A percentile compares a stretch with the other conserved stretches of the same genome.
These are phyloP conservation scores for Lithophane ornitopus DNA, from an alignment of 2,888 invertebrate species.

Conservation along the genomic window DNA sequence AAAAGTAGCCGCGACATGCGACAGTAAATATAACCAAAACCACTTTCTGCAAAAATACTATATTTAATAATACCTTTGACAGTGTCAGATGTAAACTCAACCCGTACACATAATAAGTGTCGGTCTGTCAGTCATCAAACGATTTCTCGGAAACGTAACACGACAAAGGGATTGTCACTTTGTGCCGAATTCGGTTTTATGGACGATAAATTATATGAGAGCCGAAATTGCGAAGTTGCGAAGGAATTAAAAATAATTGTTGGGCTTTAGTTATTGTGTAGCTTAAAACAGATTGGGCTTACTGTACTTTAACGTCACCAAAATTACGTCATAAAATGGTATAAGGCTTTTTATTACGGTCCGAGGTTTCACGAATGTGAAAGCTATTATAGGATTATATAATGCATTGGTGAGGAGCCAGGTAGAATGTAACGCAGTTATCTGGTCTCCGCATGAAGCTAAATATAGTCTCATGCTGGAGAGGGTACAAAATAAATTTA, in stretches of 20 bases:
- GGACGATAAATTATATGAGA: constrained; percentile 64
- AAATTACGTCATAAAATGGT: constrained; percentile 45
- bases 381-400: no score
- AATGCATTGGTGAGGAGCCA: no score
- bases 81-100: constrained; percentile 51
- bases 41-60: constrained; percentile 56
- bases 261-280: constrained; percentile 43
- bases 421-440: no score
- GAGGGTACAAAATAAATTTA: no score
- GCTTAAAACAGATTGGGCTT: constrained; percentile 56
- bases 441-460: no score
- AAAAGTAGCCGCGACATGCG: constrained; percentile 20
- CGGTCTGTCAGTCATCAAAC: constrained; percentile 67
- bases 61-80: constrained; percentile 58
- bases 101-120: constrained; percentile 59
- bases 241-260: constrained; percentile 65
- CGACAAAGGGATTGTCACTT: constrained; percentile 69
- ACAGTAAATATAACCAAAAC: constrained; percentile 32
- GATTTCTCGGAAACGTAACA: constrained; percentile 59
- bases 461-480: no score
- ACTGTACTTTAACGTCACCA: constrained; percentile 57
- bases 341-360: constrained; percentile 42
- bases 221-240: constrained; percentile 55
- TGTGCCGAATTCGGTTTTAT: constrained; percentile 68
- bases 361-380: no score